A percentile compares a stretch with the other conserved stretches of the same genome.
phyloP scores from a whole-genome alignment of 2,888 invertebrate species.

The Drosophila lutescens region DNA sequence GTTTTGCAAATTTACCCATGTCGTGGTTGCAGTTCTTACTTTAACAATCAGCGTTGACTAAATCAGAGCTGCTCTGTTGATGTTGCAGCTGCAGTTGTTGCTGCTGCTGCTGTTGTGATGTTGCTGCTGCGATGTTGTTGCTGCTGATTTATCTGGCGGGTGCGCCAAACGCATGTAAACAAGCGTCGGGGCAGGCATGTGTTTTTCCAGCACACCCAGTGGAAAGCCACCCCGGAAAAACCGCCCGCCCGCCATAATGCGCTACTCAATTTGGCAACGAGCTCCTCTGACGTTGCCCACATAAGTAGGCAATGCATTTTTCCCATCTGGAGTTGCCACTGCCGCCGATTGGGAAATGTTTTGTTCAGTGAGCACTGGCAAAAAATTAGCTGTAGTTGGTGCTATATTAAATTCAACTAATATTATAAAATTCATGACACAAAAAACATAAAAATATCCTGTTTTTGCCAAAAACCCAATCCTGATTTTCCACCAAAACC shows the following conservation, averaged over 20 bases:
- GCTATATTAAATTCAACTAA: no score
- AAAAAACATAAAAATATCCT: no score
- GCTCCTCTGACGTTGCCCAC: constrained; percentile 17
- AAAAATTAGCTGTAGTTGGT: background rate
- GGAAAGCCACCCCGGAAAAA: background rate
- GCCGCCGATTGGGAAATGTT: background rate
- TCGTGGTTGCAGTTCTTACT: constrained; percentile 45
- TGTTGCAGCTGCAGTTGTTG: constrained; percentile 9
- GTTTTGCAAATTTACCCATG: constrained; percentile 15
- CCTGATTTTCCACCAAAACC: no score
- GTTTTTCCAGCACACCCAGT: constrained; percentile 22
- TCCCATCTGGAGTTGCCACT: background rate
- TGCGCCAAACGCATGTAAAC: constrained; percentile 72
- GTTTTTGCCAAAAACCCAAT: no score
- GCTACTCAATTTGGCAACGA: constrained; percentile 25
- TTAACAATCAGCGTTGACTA: constrained; percentile 33
- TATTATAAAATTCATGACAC: no score
- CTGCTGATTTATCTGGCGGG: constrained; percentile 59
- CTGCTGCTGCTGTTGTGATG: constrained; percentile 16
- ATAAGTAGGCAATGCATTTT: constrained; percentile 47
- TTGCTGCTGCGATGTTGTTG: constrained; percentile 20
- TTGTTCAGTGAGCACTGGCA: background rate
- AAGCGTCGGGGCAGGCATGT: constrained; percentile 49
- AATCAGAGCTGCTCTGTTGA: constrained; percentile 19
- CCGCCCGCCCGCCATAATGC: constrained; percentile 8